Evolutionary conservation across 1,140 invertebrate species (phyloP).

Genomic region (Meloidogyne floridensis): DNA sequence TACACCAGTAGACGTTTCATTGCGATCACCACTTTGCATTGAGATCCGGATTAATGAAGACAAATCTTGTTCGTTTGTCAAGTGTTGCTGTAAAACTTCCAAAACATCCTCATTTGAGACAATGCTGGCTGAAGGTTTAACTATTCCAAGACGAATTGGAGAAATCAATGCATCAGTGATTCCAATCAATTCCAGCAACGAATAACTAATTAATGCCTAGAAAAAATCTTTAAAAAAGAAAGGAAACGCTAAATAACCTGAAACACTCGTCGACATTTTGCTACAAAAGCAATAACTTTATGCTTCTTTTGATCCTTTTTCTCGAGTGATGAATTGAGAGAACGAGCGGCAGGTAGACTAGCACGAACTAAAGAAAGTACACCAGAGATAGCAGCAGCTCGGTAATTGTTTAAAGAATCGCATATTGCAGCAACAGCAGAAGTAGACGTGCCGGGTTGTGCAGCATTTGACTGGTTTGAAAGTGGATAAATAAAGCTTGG

Average conservation of each 20-base stretch:
- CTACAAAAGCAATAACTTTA: conserved; percentile 71
- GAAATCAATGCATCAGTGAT: too few relatives aligned
- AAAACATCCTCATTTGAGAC: too few relatives aligned
- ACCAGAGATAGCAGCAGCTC: conserved; percentile 50
- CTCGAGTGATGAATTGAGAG: conserved; percentile 20
- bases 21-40: conserved; percentile 32
- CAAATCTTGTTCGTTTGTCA: too few relatives aligned
- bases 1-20: conserved; percentile 29
- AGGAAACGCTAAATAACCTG: conserved; percentile 72
- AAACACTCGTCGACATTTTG: conserved; percentile 88
- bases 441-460: conserved; percentile 35
- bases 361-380: conserved; percentile 52
- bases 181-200: too few relatives aligned
- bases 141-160: too few relatives aligned
- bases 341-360: conserved; percentile 36
- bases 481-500: conserved; percentile 17
- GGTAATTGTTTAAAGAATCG: conserved; percentile 46
- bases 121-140: too few relatives aligned
- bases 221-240: not conserved
- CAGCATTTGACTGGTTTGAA: not conserved
- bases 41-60: not conserved
- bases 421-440: conserved; percentile 18
- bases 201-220: too few relatives aligned
- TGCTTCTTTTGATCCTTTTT: conserved; percentile 48
- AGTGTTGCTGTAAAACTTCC: too few relatives aligned